Evolutionary conservation across 2,113 vertebrate species (phyloP).

Genomic region (Smithornis capensis): DNA sequence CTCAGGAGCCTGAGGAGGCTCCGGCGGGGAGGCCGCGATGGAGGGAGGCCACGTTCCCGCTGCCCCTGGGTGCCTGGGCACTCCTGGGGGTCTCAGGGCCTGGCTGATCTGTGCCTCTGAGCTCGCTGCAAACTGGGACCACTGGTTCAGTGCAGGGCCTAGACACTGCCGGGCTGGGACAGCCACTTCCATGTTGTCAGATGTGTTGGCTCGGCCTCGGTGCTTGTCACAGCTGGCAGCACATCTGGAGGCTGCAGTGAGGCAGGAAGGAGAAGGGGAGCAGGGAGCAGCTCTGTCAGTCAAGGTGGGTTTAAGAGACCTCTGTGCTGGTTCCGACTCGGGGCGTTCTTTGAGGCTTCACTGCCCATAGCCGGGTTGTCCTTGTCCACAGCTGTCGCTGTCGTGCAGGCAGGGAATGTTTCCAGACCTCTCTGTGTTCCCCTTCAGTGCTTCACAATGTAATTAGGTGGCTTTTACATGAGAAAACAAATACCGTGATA

Average conservation of each 20-base stretch:
- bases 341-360: neutral
- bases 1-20: neutral
- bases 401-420: neutral
- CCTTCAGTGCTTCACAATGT: accelerated
- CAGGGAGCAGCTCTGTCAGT: neutral
- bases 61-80: neutral
- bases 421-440: neutral
- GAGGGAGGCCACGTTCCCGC: accelerated
- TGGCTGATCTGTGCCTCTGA: neutral
- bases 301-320: neutral
- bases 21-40: accelerated
- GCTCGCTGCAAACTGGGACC: neutral
- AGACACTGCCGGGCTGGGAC: too few relatives aligned
- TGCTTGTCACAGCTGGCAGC: neutral
- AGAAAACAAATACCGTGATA: neutral
- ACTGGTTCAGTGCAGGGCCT: neutral
- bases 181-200: accelerated
- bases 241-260: neutral
- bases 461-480: accelerated
- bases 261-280: neutral
- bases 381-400: accelerated
- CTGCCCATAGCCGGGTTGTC: accelerated
- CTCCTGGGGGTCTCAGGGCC: neutral
- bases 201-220: accelerated
- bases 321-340: accelerated